Conservation (phyloP, 2,113 vertebrate species). For the Galbula dea region DNA sequence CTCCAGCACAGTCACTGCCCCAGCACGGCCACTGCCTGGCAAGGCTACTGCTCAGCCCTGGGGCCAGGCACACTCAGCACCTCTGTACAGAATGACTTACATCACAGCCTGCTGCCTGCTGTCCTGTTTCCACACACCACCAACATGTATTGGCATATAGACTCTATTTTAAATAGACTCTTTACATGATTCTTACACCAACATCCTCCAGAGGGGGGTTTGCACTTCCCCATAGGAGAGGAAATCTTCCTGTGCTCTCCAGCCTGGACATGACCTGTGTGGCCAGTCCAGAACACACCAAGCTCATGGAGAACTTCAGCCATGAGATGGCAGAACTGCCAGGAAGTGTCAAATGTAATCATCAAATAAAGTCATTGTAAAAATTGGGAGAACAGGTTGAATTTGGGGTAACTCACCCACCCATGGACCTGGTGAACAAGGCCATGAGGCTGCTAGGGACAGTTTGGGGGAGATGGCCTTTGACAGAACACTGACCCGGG, state of each 20-base stretch:
- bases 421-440: rapidly evolving
- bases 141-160: too few relatives aligned
- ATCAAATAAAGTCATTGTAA: neutral
- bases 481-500: neutral
- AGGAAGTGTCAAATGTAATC: neutral
- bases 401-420: neutral
- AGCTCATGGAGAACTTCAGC: neutral
- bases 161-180: too few relatives aligned
- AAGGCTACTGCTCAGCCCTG: too few relatives aligned
- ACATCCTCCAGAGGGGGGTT: neutral
- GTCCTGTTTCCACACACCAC: too few relatives aligned
- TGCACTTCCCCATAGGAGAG: rapidly evolving
- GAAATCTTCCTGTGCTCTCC: neutral
- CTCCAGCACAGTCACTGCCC: neutral
- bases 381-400: neutral
- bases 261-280: rapidly evolving
- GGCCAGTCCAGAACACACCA: rapidly evolving
- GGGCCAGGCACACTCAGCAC: too few relatives aligned
- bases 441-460: neutral
- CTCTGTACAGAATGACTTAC: neutral
- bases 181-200: neutral
- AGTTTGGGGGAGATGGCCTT: neutral
- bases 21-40: rapidly evolving
- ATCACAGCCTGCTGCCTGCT: neutral
- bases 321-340: rapidly evolving